Conservation (phyloP, 2,113 vertebrate genomes). For the Myocastor coypus region DNA sequence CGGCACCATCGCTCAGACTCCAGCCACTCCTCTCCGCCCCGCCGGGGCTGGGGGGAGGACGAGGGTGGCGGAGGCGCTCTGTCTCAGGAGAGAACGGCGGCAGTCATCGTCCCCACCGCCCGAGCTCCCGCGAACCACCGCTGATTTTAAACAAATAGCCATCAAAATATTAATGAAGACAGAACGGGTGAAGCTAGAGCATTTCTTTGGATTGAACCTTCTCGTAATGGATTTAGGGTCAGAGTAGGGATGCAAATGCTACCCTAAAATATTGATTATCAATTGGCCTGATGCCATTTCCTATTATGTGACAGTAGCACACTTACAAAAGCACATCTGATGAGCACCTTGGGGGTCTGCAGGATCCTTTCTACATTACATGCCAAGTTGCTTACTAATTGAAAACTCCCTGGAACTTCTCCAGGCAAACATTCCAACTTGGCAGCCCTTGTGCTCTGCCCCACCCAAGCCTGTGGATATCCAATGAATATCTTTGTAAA, state of each 20-base stretch:
- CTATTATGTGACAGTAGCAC: not conserved
- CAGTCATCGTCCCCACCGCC: slow-evolving; percentile 67
- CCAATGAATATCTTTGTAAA: slow-evolving; percentile 37
- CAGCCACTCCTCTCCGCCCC: slow-evolving; percentile 76
- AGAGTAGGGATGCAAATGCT: not conserved
- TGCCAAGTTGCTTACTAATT: slow-evolving; percentile 43
- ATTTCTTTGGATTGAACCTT: not conserved
- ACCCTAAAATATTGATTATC: not conserved
- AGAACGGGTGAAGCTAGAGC: not conserved
- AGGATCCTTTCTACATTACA: not conserved
- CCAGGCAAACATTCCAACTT: slow-evolving; percentile 45
- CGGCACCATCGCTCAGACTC: slow-evolving; percentile 93
- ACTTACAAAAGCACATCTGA: not conserved
- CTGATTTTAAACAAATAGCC: not conserved
- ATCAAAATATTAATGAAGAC: not conserved
- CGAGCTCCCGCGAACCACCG: slow-evolving; percentile 4
- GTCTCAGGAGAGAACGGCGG: slow-evolving; percentile 79
- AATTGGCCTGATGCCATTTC: not conserved
- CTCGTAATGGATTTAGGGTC: not conserved
- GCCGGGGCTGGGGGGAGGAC: slow-evolving; percentile 58
- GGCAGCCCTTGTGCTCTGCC: not conserved
- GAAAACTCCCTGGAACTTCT: slow-evolving; percentile 60
- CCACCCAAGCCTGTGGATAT: not conserved
- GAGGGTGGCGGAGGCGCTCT: slow-evolving; percentile 67
- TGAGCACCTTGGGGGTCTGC: not conserved